Base-by-base conservation (phyloP, 1,140 invertebrate species). In the Holotrichia oblita region DNA sequence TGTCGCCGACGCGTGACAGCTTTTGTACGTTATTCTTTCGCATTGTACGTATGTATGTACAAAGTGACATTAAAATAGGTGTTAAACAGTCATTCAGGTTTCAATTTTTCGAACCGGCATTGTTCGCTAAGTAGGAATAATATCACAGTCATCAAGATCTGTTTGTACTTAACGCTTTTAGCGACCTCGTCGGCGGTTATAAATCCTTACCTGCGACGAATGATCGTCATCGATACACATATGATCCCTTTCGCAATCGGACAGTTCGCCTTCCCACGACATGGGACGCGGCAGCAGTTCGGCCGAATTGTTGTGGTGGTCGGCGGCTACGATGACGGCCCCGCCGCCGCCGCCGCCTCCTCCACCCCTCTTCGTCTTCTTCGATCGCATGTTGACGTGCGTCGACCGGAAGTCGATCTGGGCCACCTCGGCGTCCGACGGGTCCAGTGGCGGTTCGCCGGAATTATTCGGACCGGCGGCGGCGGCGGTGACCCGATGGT, bases 211-310 rank as follows among this genome's bases (percentile, higher is more conserved):
- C 79, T 83, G 82, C 59, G 80, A 79, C 74, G 73, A 77, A 48
- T 77, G 78, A 72, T 83, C 82, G 44, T 85, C 84, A 73, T 85
- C 84, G 27, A 86, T 80, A 76, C 83, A 85, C 85, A 85, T 85
- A 27, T 69, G 61, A 61, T 84, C 83, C 34, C 90, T 89, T 84
- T 93, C 92, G 76, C 91, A 90, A 83, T 97, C 95, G 0, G 94
- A 96, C 0, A 97, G 88, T 86, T 96, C 95, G 14, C 95, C 95
- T 85, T 97, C 95, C 95, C 95, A 96, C 2, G 95, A 96, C 95
- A 97, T 97, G 14, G 95, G 95, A 44, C 95, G 82, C 6, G 88
- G 88, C 12, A 81, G 74, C 14, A 79, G 20, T 72, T 77, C 79
- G 27, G 41, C 40, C 8, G 61, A 27, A 27, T 27, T 24, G 10